Evolutionary conservation across 2,888 invertebrate genomes (phyloP).

Genomic region (Phortica magna): DNA sequence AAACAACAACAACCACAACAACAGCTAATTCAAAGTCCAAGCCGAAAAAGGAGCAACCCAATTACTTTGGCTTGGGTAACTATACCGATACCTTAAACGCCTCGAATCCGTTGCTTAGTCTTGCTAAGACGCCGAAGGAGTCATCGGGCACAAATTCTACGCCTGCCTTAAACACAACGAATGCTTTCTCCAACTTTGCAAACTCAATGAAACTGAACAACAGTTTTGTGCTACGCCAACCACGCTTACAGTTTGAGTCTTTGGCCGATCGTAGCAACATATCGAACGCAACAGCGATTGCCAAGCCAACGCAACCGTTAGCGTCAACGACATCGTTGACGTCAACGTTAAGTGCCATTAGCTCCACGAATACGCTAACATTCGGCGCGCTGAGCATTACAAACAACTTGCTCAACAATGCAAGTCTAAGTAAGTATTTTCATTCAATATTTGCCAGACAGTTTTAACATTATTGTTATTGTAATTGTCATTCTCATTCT

Average conservation of each 20-base stretch:
- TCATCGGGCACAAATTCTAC: constrained; percentile 42
- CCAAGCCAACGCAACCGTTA: constrained; percentile 27
- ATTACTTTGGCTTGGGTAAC: constrained; percentile 67
- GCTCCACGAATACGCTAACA: constrained; percentile 45
- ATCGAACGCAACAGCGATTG: constrained; percentile 37
- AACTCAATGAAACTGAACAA: constrained; percentile 48
- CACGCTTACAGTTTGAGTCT: constrained; percentile 74
- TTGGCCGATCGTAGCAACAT: constrained; percentile 50
- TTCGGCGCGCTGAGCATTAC: constrained; percentile 51
- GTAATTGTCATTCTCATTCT: no score
- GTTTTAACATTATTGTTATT: not conserved
- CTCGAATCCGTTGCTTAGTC: not conserved
- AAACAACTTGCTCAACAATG: constrained; percentile 42
- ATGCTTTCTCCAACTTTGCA: constrained; percentile 35
- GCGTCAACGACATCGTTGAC: no score
- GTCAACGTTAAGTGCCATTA: constrained; percentile 55
- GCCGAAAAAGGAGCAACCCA: constrained; percentile 56
- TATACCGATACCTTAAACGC: constrained; percentile 38
- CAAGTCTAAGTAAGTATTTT: constrained; percentile 29
- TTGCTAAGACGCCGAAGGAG: constrained; percentile 48
- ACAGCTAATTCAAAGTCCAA: constrained; percentile 10
- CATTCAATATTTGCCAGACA: not conserved
- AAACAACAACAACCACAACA: constrained; percentile 20
- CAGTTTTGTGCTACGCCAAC: constrained; percentile 74
- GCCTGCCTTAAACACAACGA: constrained; percentile 47